Conservation (phyloP, 2,113 vertebrate species). For the Gasterosteus nipponicus region DNA sequence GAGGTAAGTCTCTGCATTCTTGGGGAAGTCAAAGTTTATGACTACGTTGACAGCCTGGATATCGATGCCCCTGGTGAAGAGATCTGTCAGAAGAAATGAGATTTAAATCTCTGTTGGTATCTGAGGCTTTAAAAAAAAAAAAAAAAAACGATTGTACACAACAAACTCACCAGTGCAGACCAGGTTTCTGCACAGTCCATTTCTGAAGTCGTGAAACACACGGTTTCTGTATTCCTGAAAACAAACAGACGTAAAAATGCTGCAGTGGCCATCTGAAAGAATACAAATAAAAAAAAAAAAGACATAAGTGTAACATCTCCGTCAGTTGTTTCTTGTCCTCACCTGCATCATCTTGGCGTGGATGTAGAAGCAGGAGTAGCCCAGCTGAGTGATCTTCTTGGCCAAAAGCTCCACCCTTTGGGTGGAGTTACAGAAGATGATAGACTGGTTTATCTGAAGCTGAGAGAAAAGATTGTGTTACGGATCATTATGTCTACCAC, state of each 20-base stretch:
- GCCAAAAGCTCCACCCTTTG: slow-evolving; percentile 84
- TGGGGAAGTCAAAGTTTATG: slow-evolving; percentile 86
- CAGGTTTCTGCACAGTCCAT: slow-evolving; percentile 84
- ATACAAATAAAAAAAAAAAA: not conserved
- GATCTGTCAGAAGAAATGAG: slow-evolving; percentile 64
- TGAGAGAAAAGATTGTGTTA: slow-evolving; percentile 19
- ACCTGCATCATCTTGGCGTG: slow-evolving; percentile 88
- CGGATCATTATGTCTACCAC: not conserved
- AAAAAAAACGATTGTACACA: not conserved
- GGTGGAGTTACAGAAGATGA: slow-evolving; percentile 87
- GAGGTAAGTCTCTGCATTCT: slow-evolving; percentile 84
- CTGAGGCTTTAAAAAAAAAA: not conserved
- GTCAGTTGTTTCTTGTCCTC: not conserved
- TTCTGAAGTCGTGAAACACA: slow-evolving; percentile 84
- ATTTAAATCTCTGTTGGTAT: not conserved
- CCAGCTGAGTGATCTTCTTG: slow-evolving; percentile 85
- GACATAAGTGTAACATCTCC: not conserved
- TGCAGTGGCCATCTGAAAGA: not conserved
- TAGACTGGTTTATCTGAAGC: slow-evolving; percentile 87
- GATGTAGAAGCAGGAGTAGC: slow-evolving; percentile 87
- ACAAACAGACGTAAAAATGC: not conserved
- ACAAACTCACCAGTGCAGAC: slow-evolving; percentile 81
- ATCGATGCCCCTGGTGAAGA: slow-evolving; percentile 86
- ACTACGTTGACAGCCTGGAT: slow-evolving; percentile 86
- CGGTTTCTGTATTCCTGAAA: slow-evolving; percentile 81